A percentile compares a stretch with the other conserved stretches of the same genome.
These are phyloP conservation scores for Morpho deidamia DNA, from an alignment of 2,888 invertebrate genomes.

Conservation along the genomic window DNA sequence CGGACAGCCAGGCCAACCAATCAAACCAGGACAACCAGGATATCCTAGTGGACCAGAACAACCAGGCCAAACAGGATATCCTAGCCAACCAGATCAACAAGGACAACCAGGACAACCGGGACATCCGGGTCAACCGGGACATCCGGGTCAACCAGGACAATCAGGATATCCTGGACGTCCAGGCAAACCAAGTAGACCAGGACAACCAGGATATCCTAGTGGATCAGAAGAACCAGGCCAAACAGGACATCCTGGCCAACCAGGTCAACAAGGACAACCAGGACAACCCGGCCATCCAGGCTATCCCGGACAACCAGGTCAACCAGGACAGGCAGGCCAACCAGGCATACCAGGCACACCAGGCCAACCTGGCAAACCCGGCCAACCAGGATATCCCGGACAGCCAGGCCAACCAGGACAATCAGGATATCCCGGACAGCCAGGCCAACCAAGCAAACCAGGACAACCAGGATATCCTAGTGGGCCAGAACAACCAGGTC, in stretches of 20 bases:
- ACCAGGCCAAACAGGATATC: conserved; percentile 60
- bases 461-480: conserved; percentile 26
- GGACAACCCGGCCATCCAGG: conserved; percentile 43
- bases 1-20: conserved; percentile 26
- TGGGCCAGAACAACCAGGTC: conserved; percentile 17
- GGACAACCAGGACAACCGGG: conserved; percentile 29
- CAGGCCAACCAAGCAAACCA: conserved; percentile 20
- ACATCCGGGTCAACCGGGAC: conserved; percentile 22
- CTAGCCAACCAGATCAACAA: conserved; percentile 26
- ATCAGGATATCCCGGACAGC: conserved; percentile 16
- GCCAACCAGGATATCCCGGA: conserved; percentile 27
- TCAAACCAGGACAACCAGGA: conserved; percentile 32
- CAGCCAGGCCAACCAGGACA: conserved; percentile 38
- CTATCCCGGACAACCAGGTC: conserved; percentile 58
- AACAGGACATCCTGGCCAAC: background rate
- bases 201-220: conserved; percentile 20
- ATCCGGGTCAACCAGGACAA: conserved; percentile 30
- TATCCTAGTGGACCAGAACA: conserved; percentile 30
- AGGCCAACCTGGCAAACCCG: conserved; percentile 26
- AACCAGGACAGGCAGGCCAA: conserved; percentile 23
- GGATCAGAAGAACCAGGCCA: conserved; percentile 17
- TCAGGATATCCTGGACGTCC: conserved; percentile 13
- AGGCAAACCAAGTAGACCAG: background rate
- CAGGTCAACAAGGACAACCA: conserved; percentile 35
- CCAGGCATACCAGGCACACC: conserved; percentile 26